Conservation (phyloP, 1,140 invertebrate genomes). For the Plutomurus gul region DNA sequence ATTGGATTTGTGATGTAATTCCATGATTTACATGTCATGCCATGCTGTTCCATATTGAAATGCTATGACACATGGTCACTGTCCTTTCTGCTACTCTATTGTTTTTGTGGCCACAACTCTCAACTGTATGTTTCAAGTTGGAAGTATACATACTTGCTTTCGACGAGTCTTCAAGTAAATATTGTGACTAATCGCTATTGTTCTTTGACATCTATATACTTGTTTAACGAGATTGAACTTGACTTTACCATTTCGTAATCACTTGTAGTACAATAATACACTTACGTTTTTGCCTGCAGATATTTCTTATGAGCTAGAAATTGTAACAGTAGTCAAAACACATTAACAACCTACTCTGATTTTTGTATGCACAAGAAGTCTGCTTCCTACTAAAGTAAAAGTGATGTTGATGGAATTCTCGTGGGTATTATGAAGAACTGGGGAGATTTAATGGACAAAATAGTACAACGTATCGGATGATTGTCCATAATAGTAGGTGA, state of each 20-base stretch:
- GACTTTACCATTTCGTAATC: neutral
- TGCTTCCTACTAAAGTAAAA: too few relatives aligned
- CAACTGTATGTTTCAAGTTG: neutral
- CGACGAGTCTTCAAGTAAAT: too few relatives aligned
- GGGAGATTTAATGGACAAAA: neutral
- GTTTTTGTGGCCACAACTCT: neutral
- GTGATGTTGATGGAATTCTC: too few relatives aligned
- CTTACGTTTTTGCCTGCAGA: too few relatives aligned
- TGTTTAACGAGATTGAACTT: neutral
- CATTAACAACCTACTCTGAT: too few relatives aligned
- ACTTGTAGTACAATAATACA: neutral
- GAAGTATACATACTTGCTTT: too few relatives aligned
- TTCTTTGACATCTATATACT: neutral
- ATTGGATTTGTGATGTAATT: too few relatives aligned
- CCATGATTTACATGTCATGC: too few relatives aligned
- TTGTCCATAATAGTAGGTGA: slow-evolving; percentile 30
- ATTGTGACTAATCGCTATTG: neutral
- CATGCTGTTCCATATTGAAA: too few relatives aligned
- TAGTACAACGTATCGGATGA: slow-evolving; percentile 7
- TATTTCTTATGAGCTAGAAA: too few relatives aligned
- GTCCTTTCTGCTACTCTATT: neutral
- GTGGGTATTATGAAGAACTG: slow-evolving; percentile 1
- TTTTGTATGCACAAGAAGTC: too few relatives aligned
- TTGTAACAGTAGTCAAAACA: too few relatives aligned
- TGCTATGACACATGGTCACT: slow-evolving; percentile 7